Evolutionary conservation across 2,113 vertebrate species (phyloP), one percentile per base, ranked within the genome.

Genomic region (Cyanistes caeruleus): DNA sequence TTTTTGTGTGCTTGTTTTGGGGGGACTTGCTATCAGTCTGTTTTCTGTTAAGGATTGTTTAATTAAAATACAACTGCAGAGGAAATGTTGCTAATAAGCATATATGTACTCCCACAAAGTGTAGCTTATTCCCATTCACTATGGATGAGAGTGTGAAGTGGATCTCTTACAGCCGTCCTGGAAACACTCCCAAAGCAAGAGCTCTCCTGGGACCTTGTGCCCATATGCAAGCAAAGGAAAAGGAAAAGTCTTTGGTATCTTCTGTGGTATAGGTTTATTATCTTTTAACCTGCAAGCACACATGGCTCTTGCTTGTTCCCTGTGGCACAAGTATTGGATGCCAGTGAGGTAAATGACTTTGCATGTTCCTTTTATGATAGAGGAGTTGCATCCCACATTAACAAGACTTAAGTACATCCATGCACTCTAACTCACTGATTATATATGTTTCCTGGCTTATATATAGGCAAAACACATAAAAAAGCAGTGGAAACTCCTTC

Each of bases 401-500:
- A 83, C 37, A 53, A 76, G 58, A 73, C 78, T 53, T 68, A 76
- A 85, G 79, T 60, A 64, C 69, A 82, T 73, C 70, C 82, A 41
- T 89, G 70, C 49, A 28, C 41, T 79, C 44, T 82, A 87, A 84
- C 21, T 89, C 62, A 69, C 46, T 77, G 68, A 86, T 90, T 95
- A 65, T 78, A 16, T 83, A 72, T 80, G 14, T 96, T 97, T 96
- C 75, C 68, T 97, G 28, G 35, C 23, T 95, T 72, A 79, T 91
- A 85, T 85, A 77, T 92, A 96, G 97, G 88, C 93, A 90, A 96
- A 97, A 87, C 64, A 65, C 65, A 48, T 39, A 33, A 94, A 96
- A 88, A 96, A 97, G 84, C 89, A 97, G 39, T 98, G 98, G 97
- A 98, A 98, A 80, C 77, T 65, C 55, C 98, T 98, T 97, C 97